Base-by-base conservation (phyloP, 2,888 invertebrate genomes). In the Leptopilina syphax region DNA sequence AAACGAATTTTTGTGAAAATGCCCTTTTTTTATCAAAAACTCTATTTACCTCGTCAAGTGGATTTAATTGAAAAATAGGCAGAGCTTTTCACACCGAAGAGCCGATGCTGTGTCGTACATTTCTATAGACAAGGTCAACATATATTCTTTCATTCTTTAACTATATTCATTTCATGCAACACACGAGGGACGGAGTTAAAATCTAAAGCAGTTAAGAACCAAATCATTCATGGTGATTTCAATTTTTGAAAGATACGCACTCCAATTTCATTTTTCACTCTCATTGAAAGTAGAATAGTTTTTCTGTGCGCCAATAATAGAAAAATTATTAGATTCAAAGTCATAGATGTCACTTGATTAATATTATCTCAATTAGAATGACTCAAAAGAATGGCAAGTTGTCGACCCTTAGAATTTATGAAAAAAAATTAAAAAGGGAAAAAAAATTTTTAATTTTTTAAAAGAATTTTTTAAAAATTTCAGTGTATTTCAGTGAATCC, bases 181-280 rank as follows among this genome's bases (percentile, higher is more conserved):
- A 85, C 83, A 86, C 86, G 86, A 87, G 87, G 91, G 91, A 91
- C 91, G 91, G 90, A 91, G 87, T 89, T 89, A 89, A 89, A 88
- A 89, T 89, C 86, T 86, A 86, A 85, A 84, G 78, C 68, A 44
- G 44, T 8, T 44, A 78, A 77, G 88, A 83, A 85, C 63, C 24
- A 85, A 86, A 87, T 77, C 91, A 80, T 68, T 76, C 50, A 79
- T 79, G 80, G 79, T 78, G 78, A 68, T 81, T 63, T 63, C 18
- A 63, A 24, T 24, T 63, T 63, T 41, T 79, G 77, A 66, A 76
- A 76, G 47, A 70, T 68, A 81, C 18, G 18, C 18, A 82, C 76
- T 18, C 57, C 65, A 34, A 24, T 78, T 79, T 67, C 79, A 78
- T 76, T 77, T 77, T 67, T 77, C 27, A 79, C 65, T 63, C 18